Percentiles rank a stretch among this genome's conserved stretches.
Evolutionary conservation across 2,113 vertebrate genomes (phyloP).

Genomic region (Salvelinus alpinus): DNA sequence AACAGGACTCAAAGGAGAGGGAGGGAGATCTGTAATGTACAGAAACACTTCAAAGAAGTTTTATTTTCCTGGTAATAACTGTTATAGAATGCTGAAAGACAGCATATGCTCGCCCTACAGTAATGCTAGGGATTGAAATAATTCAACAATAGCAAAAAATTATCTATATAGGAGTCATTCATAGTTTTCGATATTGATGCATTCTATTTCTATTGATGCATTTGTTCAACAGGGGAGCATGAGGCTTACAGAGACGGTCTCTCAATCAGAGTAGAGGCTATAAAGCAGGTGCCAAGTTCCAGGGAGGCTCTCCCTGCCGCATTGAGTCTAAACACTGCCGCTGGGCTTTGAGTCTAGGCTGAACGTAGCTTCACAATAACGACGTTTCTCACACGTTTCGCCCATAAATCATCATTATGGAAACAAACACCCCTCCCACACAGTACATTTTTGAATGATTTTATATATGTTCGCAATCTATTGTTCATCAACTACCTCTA

Average conservation of each 20-base stretch:
- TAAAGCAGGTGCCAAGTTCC: constrained; percentile 17
- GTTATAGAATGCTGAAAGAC: background rate
- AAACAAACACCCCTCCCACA: constrained; percentile 28
- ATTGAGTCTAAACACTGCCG: constrained; percentile 50
- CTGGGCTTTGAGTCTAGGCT: constrained; percentile 44
- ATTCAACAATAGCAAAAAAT: background rate
- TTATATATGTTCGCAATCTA: constrained; percentile 55
- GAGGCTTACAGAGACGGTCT: background rate
- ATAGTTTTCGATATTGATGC: background rate
- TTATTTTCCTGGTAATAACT: background rate
- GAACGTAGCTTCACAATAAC: constrained; percentile 42
- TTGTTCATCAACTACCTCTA: constrained; percentile 35
- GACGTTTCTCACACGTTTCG: constrained; percentile 19
- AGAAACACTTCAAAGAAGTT: background rate
- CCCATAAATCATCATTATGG: constrained; percentile 57
- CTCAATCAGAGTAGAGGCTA: background rate
- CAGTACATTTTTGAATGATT: constrained; percentile 38
- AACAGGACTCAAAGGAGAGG: background rate
- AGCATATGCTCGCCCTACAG: background rate
- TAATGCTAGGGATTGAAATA: background rate
- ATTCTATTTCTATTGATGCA: background rate
- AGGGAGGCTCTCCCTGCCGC: constrained; percentile 13
- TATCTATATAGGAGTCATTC: background rate
- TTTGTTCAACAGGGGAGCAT: background rate
- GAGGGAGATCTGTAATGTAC: background rate